A percentile compares a stretch with the other conserved stretches of the same genome.
Conservation (phyloP, 1,140 invertebrate species). For the Bombus picipes region DNA sequence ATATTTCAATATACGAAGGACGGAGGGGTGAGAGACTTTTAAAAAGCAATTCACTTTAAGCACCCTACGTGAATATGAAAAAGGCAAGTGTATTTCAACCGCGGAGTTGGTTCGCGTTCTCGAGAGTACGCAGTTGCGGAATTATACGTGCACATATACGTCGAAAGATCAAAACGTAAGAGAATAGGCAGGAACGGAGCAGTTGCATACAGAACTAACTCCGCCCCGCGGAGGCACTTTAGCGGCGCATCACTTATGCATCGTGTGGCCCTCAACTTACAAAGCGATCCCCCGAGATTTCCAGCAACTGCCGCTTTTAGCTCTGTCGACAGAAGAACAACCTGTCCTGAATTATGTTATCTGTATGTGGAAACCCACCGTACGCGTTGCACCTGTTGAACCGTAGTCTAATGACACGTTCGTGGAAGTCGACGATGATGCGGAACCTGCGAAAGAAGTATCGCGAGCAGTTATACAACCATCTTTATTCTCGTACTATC, state of each 20-base stretch:
- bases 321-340: slow-evolving; percentile 70
- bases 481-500: background rate
- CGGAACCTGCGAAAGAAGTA: too few relatives aligned
- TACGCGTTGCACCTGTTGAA: slow-evolving; percentile 77
- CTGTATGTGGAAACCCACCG: slow-evolving; percentile 48
- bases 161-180: slow-evolving; percentile 67
- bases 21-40: slow-evolving; percentile 28
- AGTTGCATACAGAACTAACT: slow-evolving; percentile 68
- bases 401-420: slow-evolving; percentile 61
- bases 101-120: slow-evolving; percentile 11
- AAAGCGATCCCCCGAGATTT: slow-evolving; percentile 80
- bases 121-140: slow-evolving; percentile 37
- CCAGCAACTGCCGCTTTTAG: slow-evolving; percentile 69
- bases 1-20: slow-evolving; percentile 43
- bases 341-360: slow-evolving; percentile 68
- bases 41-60: slow-evolving; percentile 54
- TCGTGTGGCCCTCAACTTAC: slow-evolving; percentile 76
- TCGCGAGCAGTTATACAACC: background rate
- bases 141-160: slow-evolving; percentile 30
- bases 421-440: slow-evolving; percentile 2
- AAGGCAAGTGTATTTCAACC: slow-evolving; percentile 41
- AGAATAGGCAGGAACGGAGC: slow-evolving; percentile 72
- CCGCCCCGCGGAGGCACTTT: slow-evolving; percentile 71
- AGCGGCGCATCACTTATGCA: slow-evolving; percentile 80
- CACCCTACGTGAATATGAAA: slow-evolving; percentile 40